Conservation (phyloP, 2,888 invertebrate species). For the Nephrotoma flavescens region DNA sequence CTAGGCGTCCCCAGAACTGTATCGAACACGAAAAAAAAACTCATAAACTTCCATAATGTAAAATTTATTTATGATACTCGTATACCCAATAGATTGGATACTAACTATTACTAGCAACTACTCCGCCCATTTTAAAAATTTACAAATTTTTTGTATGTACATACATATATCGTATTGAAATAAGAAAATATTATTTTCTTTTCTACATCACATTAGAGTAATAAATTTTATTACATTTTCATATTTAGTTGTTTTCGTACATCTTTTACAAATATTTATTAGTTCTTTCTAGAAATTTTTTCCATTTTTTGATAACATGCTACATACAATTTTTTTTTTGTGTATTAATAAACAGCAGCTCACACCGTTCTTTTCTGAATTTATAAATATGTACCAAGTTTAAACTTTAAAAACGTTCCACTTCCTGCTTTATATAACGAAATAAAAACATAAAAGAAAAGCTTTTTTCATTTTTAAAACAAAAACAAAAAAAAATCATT, state of each 20-base stretch:
- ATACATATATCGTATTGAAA: neutral
- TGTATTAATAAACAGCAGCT: neutral
- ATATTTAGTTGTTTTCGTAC: neutral
- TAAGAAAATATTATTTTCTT: neutral
- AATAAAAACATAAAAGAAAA: neutral
- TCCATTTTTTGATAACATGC: neutral
- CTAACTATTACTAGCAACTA: neutral
- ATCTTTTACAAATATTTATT: neutral
- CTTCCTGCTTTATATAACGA: neutral
- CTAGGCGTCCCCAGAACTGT: neutral
- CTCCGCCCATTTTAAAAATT: neutral
- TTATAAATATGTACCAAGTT: neutral
- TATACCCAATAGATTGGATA: neutral
- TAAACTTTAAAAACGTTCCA: neutral
- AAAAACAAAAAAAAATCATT: neutral
- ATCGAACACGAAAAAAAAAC: neutral
- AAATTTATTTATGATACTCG: neutral
- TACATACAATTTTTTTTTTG: neutral
- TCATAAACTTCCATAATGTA: neutral
- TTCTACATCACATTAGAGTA: neutral
- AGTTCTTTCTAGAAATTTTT: neutral
- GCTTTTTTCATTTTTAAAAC: neutral
- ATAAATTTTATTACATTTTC: neutral
- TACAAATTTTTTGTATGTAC: neutral
- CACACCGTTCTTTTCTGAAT: neutral